Evolutionary conservation across 2,113 vertebrate species (phyloP), one percentile per base, ranked within the genome.

Genomic region (Saguinus imperator): DNA sequence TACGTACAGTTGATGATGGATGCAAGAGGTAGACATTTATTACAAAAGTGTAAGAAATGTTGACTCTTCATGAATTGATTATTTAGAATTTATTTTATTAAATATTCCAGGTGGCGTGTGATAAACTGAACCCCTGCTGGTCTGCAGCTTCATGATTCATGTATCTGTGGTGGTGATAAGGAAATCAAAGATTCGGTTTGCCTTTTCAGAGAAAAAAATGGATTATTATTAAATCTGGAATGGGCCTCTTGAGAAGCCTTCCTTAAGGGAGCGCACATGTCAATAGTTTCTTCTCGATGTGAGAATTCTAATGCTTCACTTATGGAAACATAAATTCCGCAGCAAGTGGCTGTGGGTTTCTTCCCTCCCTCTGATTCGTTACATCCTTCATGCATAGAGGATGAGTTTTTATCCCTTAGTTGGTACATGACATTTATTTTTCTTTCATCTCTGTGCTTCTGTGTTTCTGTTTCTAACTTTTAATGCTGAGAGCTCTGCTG

Each of bases 211-310:
- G 97, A 95, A 96, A 97, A 96, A 97, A 96, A 97, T 95, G 97
- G 98, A 98, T 99, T 98, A 97, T 98, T 97, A 94, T 98, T 98
- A 97, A 98, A 98, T 97, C 97, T 37, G 43, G 91, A 97, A 98
- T 97, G 97, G 96, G 95, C 97, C 99, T 98, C 98, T 81, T 1
- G 98, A 97, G 98, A 97, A 90, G 29, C 94, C 95, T 87, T 97
- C 97, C 97, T 87, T 97, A 94, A 96, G 98, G 98, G 98, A 98
- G 97, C 95, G 73, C 82, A 87, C 45, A 82, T 97, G 97, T 98
- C 98, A 96, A 95, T 98, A 98, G 98, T 96, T 84, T 50, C 81
- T 95, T 92, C 97, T 97, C 97, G 85, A 0, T 93, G 52, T 48
- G 21, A 61, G 96, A 87, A 91, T 97, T 86, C 91, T 96, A 91